Conservation (phyloP, 2,113 vertebrate genomes). For the Gadus macrocephalus region DNA sequence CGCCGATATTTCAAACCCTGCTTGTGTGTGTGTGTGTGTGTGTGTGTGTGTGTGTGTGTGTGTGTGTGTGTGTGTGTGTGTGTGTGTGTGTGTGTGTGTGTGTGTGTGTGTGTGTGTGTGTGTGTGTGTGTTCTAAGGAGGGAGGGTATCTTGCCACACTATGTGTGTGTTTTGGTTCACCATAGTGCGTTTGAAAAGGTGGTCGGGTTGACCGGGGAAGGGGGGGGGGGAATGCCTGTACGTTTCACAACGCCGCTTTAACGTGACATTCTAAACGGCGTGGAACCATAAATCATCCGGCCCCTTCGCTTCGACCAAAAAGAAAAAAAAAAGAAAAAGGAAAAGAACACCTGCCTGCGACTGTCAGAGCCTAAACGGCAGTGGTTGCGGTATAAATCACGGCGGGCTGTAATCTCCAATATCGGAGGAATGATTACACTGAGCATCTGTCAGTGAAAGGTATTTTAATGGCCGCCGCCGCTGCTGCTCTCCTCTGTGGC, state of each 20-base stretch:
- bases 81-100: constrained; percentile 25
- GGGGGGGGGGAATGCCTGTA: not conserved
- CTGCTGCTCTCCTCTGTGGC: constrained; percentile 44
- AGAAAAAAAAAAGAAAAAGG: not conserved
- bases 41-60: too few species aligned
- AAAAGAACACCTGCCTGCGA: constrained; percentile 55
- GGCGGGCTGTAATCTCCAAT: constrained; percentile 59
- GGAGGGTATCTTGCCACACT: too few species aligned
- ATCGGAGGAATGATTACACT: constrained; percentile 61
- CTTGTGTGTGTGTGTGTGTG: too few species aligned
- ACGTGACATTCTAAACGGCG: constrained; percentile 47
- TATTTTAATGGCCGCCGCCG: constrained; percentile 56
- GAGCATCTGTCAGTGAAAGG: constrained; percentile 60
- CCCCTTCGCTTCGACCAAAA: constrained; percentile 22
- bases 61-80: too few species aligned
- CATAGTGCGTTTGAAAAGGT: constrained; percentile 14
- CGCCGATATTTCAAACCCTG: too few species aligned
- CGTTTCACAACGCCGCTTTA: constrained; percentile 46
- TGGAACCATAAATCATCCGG: constrained; percentile 52
- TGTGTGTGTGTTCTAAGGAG: too few species aligned
- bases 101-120: too few species aligned
- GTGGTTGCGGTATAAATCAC: constrained; percentile 59
- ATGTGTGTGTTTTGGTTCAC: constrained; percentile 1
- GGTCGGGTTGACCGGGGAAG: not conserved
- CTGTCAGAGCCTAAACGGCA: constrained; percentile 46